phyloP scores from a whole-genome alignment of 2,888 invertebrate species.

The Drosophila heteroneura region DNA sequence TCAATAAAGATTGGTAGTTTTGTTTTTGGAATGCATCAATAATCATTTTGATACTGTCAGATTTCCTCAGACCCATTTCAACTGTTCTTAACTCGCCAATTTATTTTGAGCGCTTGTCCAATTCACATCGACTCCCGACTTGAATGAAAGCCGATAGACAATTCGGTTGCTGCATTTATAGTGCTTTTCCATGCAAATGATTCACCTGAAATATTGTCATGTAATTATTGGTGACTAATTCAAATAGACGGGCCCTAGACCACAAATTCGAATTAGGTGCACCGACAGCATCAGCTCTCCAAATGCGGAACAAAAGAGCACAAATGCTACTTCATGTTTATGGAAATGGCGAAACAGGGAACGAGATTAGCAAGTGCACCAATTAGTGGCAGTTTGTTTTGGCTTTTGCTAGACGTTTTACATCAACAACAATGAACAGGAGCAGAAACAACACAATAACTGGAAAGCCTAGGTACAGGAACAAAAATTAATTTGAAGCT shows the following conservation, averaged over 20 bases:
- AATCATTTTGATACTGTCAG: not conserved
- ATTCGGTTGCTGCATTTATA: conserved; percentile 34
- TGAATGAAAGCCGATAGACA: conserved; percentile 5
- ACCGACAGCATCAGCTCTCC: not conserved
- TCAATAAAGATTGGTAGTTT: not conserved
- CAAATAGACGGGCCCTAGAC: conserved; percentile 30
- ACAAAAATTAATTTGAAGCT: not conserved
- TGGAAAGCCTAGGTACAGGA: not conserved
- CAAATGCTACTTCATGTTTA: conserved; percentile 34
- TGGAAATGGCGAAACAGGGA: conserved; percentile 32
- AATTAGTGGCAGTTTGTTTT: conserved; percentile 6
- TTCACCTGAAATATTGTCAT: conserved; percentile 34
- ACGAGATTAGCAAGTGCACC: conserved; percentile 12
- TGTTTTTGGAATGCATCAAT: not conserved
- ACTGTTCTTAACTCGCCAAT: not conserved
- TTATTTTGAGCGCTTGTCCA: conserved; percentile 1
- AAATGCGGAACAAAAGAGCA: conserved; percentile 39
- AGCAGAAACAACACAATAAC: not conserved
- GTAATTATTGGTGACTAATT: conserved; percentile 59
- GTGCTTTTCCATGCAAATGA: conserved; percentile 20
- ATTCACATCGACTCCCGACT: not conserved
- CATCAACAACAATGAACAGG: not conserved
- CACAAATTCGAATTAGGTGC: conserved; percentile 53
- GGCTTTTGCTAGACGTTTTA: not conserved
- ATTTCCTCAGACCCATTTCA: not conserved